A percentile compares a stretch with the other conserved stretches of the same genome.
phyloP scores from a whole-genome alignment of 2,888 invertebrate species.

The Cancer borealis region DNA sequence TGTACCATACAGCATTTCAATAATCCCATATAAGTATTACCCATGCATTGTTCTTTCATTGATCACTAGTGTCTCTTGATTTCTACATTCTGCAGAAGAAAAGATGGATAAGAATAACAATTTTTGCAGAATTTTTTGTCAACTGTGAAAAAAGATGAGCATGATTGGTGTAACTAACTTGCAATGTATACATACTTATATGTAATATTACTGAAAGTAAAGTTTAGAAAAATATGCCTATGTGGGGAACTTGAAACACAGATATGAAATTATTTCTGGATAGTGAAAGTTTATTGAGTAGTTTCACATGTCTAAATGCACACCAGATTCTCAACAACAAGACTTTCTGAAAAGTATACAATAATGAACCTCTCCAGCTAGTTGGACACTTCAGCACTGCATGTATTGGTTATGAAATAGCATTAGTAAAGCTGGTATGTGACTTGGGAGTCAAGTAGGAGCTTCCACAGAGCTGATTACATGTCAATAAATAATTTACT shows the following conservation, averaged over 20 bases:
- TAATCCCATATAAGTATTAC: no score
- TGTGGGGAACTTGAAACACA: slow-evolving; percentile 14
- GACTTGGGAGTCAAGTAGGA: background rate
- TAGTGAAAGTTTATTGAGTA: slow-evolving; percentile 53
- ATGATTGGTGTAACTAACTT: background rate
- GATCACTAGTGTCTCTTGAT: no score
- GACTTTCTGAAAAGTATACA: slow-evolving; percentile 44
- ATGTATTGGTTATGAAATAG: slow-evolving; percentile 42
- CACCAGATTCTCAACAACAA: slow-evolving; percentile 35
- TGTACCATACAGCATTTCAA: background rate
- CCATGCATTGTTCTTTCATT: no score
- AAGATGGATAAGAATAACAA: background rate
- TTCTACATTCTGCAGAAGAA: no score
- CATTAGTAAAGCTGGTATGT: slow-evolving; percentile 55
- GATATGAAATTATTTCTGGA: slow-evolving; percentile 32
- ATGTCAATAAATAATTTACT: background rate
- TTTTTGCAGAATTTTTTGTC: no score
- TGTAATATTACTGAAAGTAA: background rate
- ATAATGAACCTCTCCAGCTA: slow-evolving; percentile 25
- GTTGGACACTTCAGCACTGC: slow-evolving; percentile 33
- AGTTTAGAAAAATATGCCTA: background rate
- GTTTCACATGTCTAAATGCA: slow-evolving; percentile 50
- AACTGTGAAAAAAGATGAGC: no score
- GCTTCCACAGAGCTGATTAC: slow-evolving; percentile 2
- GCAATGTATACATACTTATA: background rate